Conservation (phyloP, 1,140 invertebrate species). For the Brachionus paranguensis region DNA sequence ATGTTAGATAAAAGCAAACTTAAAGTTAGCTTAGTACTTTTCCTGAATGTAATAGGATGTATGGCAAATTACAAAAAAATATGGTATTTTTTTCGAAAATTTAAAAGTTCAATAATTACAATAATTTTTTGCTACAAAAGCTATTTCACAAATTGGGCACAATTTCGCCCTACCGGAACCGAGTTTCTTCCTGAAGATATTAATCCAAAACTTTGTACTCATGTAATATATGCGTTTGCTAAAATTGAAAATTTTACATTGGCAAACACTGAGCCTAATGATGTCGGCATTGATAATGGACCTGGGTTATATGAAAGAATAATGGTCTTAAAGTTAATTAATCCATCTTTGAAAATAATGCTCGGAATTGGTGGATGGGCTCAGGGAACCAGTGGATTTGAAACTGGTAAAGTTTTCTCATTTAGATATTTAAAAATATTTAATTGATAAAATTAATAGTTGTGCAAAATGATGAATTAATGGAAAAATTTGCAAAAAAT, state of each 20-base stretch:
- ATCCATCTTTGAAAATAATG: constrained; percentile 19
- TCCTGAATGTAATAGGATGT: background rate
- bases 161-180: constrained; percentile 74
- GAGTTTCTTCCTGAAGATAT: constrained; percentile 80
- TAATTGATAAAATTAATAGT: constrained; percentile 62
- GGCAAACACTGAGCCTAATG: constrained; percentile 72
- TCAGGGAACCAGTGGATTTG: constrained; percentile 61
- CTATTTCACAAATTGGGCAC: constrained; percentile 86
- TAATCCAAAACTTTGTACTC: constrained; percentile 78
- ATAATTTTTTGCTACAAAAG: constrained; percentile 48
- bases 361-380: constrained; percentile 64
- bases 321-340: background rate
- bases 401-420: background rate
- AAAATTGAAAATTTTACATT: constrained; percentile 62
- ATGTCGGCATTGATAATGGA: constrained; percentile 59
- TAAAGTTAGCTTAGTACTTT: background rate
- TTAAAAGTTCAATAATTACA: background rate
- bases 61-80: background rate
- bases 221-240: constrained; percentile 86
- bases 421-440: background rate
- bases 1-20: background rate
- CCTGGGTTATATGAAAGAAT: background rate
- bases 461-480: constrained; percentile 63
- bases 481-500: constrained; percentile 32
- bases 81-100: background rate